Evolutionary conservation across 2,113 vertebrate species (phyloP), one percentile per base, ranked within the genome.

Genomic region (Platichthys stellatus): DNA sequence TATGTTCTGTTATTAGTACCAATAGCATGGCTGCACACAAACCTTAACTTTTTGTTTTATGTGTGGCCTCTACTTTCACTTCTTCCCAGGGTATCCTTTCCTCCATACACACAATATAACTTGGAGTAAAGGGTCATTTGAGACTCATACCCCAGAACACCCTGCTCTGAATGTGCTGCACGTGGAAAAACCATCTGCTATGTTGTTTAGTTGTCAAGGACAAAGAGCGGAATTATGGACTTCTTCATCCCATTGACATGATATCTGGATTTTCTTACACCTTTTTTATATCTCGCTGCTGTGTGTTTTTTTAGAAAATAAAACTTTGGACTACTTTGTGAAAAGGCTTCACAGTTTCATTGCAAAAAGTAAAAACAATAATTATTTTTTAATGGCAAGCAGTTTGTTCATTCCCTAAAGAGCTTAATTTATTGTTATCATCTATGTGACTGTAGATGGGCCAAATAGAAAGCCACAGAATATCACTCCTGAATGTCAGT

Each of bases 171-270:
- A 75, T 65, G 69, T 64, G 64, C 74, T 63, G 49, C 80, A 86
- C 28, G 60, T 91, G 78, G 78, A 63, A 84, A 78, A 74, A 12
- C 43, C 76, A 85, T 90, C 81, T 87, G 78, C 72, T 88, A 5
- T 2, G 11, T 43, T 71, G 73, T 85, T 75, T 78, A 64, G 68
- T 67, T 24, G 76, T 78, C 31, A 60, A 23, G 47, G 24, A 67
- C 57, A 80, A 21, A 56, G 6, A 67, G n/a, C 56, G 72, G 45
- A 80, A 72, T 72, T 54, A 62, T 81, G 62, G 38, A 73, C 60
- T 67, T 80, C 70, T 69, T 75, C 14, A 1, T 78, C 63, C 68
- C 73, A 21, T 79, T 51, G 26, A 81, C 63, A 63, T 66, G 54
- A 58, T 72, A 53, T 83, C 80, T 68, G 28, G 2, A 40, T 72